Evolutionary conservation across 2,888 invertebrate genomes (phyloP), one percentile per base, ranked within the genome.

Genomic region (Callyntrura guangdongensis): DNA sequence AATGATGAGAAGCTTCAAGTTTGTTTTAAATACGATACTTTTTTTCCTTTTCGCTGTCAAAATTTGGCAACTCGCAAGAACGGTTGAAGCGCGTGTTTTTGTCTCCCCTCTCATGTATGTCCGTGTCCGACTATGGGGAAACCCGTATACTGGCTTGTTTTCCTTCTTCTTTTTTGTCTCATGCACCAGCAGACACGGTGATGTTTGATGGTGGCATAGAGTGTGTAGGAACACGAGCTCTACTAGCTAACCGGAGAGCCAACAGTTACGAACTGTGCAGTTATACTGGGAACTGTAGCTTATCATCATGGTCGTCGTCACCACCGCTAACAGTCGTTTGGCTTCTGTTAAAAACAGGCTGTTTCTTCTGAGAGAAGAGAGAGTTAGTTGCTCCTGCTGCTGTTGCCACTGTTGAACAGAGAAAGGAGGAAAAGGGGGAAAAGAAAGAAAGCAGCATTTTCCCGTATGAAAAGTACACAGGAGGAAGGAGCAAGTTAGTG

Each of bases 271-370:
- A 83, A 88, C 88, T 88, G 88, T 88, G 72, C 83, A 83, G 53
- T 81, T 81, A 77, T 12, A 49, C 82, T 82, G 82, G 88, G 74
- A 88, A 88, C 25, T 77, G 49, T 77, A 82, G 82, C 88, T 88
- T 83, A 88, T 88, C 88, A 77, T 77, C 77, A 77, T 77, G n/a
- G n/a, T n/a, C 53, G 77, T 77, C 77, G 53, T 77, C 77, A 25
- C 56, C 25, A 83, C 82, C 69, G 56, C 83, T 82, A 88, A 88
- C 88, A 82, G 88, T 88, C 88, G 72, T 83, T 87, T 88, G 88
- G 88, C 88, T 88, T 88, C 88, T 88, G 59, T 81, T n/a, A 69
- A 88, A 69, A 53, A 69, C 61, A 72, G 84, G 56, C 67, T 64
- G 69, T n/a, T n/a, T n/a, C n/a, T n/a, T n/a, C n/a, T n/a, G n/a